Conservation (phyloP, 2,797 vertebrate species). For the Characodon lateralis region DNA sequence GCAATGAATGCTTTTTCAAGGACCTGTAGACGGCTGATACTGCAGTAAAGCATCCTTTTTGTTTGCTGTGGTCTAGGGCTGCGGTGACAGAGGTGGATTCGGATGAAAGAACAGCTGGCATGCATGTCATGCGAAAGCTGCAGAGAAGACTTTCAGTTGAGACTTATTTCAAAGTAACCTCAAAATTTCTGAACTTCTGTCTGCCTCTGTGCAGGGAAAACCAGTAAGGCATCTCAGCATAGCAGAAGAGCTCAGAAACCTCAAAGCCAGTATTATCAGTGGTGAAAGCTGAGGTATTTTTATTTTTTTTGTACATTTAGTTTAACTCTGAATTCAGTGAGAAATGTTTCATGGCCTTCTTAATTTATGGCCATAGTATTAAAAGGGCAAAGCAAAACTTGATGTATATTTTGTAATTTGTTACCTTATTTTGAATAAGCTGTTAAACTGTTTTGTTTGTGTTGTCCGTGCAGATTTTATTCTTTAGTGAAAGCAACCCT, state of each 20-base stretch:
- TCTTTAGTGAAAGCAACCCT: slow-evolving; percentile 41
- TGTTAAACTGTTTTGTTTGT: slow-evolving; percentile 19
- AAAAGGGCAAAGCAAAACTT: background rate
- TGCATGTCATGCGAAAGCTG: slow-evolving; percentile 28
- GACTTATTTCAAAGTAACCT: slow-evolving; percentile 40
- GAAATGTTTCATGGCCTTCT: slow-evolving; percentile 5
- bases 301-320: slow-evolving; percentile 13
- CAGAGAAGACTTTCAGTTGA: slow-evolving; percentile 29
- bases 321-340: slow-evolving; percentile 12
- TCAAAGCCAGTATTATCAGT: slow-evolving; percentile 31
- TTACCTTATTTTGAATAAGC: slow-evolving; percentile 5
- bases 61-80: slow-evolving; percentile 40
- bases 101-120: slow-evolving; percentile 58
- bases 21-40: slow-evolving; percentile 2
- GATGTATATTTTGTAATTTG: background rate
- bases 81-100: slow-evolving; percentile 46
- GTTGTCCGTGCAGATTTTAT: slow-evolving; percentile 20
- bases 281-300: slow-evolving; percentile 16
- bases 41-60: slow-evolving; percentile 33
- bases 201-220: slow-evolving; percentile 6
- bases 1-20: background rate
- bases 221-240: slow-evolving; percentile 30
- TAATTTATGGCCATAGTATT: background rate
- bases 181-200: slow-evolving; percentile 14
- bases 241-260: slow-evolving; percentile 27